Evolutionary conservation across 2,113 vertebrate genomes (phyloP).

Genomic region (Theristicus caerulescens): DNA sequence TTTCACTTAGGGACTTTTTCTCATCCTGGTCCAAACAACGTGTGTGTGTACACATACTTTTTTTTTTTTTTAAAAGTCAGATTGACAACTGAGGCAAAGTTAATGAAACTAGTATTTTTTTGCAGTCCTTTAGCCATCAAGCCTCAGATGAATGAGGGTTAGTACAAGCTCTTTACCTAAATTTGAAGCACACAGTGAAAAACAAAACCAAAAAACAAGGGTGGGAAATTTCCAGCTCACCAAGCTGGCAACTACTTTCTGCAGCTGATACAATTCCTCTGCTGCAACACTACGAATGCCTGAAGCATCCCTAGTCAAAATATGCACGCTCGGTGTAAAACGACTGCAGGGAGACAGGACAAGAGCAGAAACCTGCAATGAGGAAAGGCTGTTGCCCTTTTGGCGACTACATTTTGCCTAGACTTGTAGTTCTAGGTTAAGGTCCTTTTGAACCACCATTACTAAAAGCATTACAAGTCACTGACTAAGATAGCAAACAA

Average conservation of each 20-base stretch:
- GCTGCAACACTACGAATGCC: background rate
- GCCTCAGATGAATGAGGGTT: background rate
- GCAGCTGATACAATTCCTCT: background rate
- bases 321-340: background rate
- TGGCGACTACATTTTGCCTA: background rate
- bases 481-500: background rate
- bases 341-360: background rate
- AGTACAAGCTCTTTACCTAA: background rate
- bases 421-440: background rate
- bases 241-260: background rate
- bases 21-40: background rate
- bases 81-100: background rate
- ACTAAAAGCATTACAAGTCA: background rate
- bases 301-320: background rate
- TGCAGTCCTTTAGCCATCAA: background rate
- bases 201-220: background rate
- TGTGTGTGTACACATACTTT: too few species aligned
- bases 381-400: background rate
- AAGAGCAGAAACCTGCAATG: background rate
- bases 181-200: background rate
- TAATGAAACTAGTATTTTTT: background rate
- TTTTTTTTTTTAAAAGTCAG: background rate
- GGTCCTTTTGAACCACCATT: background rate
- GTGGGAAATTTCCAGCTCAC: background rate
- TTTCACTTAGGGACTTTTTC: background rate